phyloP scores from a whole-genome alignment of 2,113 vertebrate genomes.

The Turdus rufiventris region DNA sequence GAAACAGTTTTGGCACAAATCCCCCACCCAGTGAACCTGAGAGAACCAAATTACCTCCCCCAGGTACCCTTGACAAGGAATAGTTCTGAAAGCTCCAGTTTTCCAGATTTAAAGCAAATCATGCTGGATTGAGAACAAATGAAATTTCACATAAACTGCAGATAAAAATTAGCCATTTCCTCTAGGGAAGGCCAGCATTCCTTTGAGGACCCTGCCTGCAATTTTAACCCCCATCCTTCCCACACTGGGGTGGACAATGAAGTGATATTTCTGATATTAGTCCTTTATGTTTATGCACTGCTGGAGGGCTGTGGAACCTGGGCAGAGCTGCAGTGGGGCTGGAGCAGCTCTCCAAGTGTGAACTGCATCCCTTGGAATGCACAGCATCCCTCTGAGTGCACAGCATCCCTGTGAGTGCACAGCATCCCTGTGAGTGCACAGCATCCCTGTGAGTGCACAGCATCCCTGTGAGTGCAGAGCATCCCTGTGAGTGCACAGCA shows the following conservation, averaged over 20 bases:
- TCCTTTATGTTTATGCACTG: background rate
- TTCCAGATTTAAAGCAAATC: background rate
- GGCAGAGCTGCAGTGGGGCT: background rate
- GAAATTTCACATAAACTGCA: background rate
- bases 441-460: too few species aligned
- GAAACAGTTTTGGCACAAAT: background rate
- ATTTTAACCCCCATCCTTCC: background rate
- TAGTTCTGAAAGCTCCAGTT: background rate
- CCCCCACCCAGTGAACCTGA: background rate
- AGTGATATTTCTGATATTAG: rapidly evolving
- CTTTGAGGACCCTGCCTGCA: background rate
- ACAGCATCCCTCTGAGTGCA: too few species aligned
- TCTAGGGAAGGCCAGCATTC: background rate
- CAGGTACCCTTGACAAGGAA: background rate
- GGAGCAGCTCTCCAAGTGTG: background rate
- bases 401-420: too few species aligned
- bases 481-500: too few species aligned
- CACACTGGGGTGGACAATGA: background rate
- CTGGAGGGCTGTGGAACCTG: background rate
- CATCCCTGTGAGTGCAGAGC: too few species aligned
- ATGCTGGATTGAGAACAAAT: background rate
- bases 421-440: too few species aligned
- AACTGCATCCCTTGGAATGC: too few species aligned
- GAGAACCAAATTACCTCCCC: background rate
- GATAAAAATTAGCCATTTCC: background rate